phyloP scores from a whole-genome alignment of 2,888 invertebrate genomes.

The Biston stratarius region DNA sequence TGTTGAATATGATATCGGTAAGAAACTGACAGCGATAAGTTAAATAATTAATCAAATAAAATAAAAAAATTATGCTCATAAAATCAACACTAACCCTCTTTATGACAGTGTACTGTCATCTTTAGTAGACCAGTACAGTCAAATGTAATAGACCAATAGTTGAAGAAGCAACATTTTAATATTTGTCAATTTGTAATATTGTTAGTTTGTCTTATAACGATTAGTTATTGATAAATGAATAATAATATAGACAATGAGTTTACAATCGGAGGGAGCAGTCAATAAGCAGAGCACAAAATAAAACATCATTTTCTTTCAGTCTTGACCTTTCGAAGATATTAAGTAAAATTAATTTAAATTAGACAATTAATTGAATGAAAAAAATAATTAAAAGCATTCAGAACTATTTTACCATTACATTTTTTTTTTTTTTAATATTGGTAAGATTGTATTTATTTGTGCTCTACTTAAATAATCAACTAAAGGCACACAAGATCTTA shows the following conservation, averaged over 20 bases:
- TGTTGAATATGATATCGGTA: no score
- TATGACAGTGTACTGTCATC: no score
- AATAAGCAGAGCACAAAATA: neutral
- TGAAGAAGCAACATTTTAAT: neutral
- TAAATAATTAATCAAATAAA: no score
- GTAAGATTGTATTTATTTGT: neutral
- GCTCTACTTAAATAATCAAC: slow-evolving; percentile 4
- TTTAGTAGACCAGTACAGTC: neutral
- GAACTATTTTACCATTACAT: no score
- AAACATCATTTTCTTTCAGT: neutral
- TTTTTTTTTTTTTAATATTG: neutral
- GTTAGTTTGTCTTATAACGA: neutral
- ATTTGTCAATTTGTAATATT: slow-evolving; percentile 1
- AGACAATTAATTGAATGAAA: no score
- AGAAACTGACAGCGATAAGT: no score
- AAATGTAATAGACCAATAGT: neutral
- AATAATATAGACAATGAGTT: slow-evolving; percentile 12
- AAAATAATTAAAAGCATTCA: no score
- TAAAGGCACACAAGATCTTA: slow-evolving; percentile 44
- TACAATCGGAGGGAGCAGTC: slow-evolving; percentile 8
- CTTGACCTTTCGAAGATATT: no score
- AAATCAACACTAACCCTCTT: no score
- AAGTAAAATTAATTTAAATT: no score
- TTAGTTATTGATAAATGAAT: neutral
- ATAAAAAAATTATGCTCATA: no score